Percentiles rank a stretch among this genome's conserved stretches.
phyloP scores from a whole-genome alignment of 2,113 vertebrate genomes.

The Todiramphus saurophagus region DNA sequence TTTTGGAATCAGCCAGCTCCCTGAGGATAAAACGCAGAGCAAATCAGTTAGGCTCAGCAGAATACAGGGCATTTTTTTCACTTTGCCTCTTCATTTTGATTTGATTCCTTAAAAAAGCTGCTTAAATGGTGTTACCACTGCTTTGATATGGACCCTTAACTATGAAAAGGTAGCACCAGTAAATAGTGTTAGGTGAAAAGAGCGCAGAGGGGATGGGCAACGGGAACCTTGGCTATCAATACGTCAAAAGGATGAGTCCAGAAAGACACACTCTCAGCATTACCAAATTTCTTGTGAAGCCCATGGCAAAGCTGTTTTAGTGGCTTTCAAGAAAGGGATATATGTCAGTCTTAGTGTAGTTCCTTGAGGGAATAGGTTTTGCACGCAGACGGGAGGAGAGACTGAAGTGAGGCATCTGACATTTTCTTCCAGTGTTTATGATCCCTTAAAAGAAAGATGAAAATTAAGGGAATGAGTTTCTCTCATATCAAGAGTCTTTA shows the following conservation, averaged over 20 bases:
- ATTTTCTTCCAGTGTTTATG: conserved; percentile 15
- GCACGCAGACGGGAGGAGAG: conserved; percentile 31
- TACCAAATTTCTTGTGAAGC: conserved; percentile 53
- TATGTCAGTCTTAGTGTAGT: conserved; percentile 10
- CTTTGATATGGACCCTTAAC: conserved; percentile 67
- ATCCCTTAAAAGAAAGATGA: conserved; percentile 32
- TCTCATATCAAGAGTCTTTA: not conserved
- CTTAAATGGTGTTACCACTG: conserved; percentile 65
- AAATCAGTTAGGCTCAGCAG: conserved; percentile 67
- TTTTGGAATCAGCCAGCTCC: conserved; percentile 36
- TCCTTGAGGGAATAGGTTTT: conserved; percentile 50
- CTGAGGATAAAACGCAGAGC: conserved; percentile 61
- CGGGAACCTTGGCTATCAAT: not conserved
- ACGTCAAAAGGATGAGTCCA: conserved; percentile 9
- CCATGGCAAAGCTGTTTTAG: conserved; percentile 67
- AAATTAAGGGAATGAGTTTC: conserved; percentile 13
- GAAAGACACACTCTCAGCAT: conserved; percentile 4
- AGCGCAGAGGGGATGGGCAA: not conserved
- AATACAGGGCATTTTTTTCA: conserved; percentile 46
- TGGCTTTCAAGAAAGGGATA: conserved; percentile 24
- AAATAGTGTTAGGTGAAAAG: conserved; percentile 63
- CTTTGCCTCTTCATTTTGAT: conserved; percentile 60
- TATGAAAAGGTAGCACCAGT: conserved; percentile 60
- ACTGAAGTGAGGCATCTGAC: conserved; percentile 33
- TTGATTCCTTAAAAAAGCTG: conserved; percentile 63